Evolutionary conservation across 2,888 invertebrate genomes (phyloP), one percentile per base, ranked within the genome.

Genomic region (Chrysina gloriosa): DNA sequence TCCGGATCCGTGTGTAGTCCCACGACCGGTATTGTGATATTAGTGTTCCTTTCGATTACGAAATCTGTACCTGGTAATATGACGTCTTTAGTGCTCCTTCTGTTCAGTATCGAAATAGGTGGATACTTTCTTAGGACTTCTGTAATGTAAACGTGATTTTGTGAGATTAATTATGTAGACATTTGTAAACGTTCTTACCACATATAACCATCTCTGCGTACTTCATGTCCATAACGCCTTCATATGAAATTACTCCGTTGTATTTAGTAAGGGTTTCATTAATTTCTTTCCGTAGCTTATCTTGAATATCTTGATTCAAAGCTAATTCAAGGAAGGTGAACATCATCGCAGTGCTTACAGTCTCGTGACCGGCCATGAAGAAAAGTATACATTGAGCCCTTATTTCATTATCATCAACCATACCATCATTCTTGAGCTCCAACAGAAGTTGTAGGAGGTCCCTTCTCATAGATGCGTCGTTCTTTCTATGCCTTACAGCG

Each of bases 251-350:
- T 67, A 81, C 71, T 0, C 82, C 81, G 2, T 81, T 75, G 61
- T 84, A 76, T 34, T 78, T 78, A 3, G 74, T 72, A 21, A 85
- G 68, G 1, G 83, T 81, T 0, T 66, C 70, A 1, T 78, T 72
- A 2, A 86, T 82, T 74, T 86, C 86, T 0, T 75, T 66, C 7
- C 84, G 74, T 0, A 83, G 70, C 48, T 78, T 83, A 1, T 80
- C 75, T 69, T 87, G 87, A 1, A 84, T 72, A 0, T 82, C 76
- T 1, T 78, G 81, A 72, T 86, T 82, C 5, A 79, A 77, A 3
- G 86, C 84, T 42, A 88, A 74, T 72, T 86, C 85, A 70, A 83
- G 86, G n/a, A 86, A 74, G 1, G 81, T 80, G 69, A 82, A 86
- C 48, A 83, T 82, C 74, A 85, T 78, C 2, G 83, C 81, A 3